Conservation (phyloP, 2,888 invertebrate genomes). For the Argyra leucocephala region DNA sequence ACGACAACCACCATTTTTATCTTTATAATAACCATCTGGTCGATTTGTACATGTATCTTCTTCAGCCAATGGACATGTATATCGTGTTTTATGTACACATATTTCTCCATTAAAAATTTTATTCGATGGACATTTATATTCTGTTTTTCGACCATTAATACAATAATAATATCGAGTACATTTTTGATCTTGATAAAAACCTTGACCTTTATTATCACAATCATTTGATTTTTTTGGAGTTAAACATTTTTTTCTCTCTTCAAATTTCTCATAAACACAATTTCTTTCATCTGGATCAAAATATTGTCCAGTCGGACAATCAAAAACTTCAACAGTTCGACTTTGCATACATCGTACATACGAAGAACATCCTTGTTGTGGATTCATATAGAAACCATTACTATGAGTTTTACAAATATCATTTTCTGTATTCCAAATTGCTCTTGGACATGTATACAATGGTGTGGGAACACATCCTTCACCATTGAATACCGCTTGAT, state of each 20-base stretch:
- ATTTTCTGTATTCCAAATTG: slow-evolving; percentile 19
- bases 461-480: slow-evolving; percentile 33
- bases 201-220: slow-evolving; percentile 29
- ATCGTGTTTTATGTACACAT: slow-evolving; percentile 46
- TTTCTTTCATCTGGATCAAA: slow-evolving; percentile 32
- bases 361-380: slow-evolving; percentile 33
- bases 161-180: slow-evolving; percentile 52
- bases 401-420: slow-evolving; percentile 45
- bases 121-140: slow-evolving; percentile 44
- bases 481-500: slow-evolving; percentile 35
- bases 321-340: slow-evolving; percentile 28
- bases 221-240: slow-evolving; percentile 27
- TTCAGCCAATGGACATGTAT: slow-evolving; percentile 45
- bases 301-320: slow-evolving; percentile 32
- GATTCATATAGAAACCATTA: slow-evolving; percentile 45
- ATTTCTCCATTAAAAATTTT: slow-evolving; percentile 51
- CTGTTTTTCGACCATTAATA: slow-evolving; percentile 47
- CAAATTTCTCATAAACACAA: slow-evolving; percentile 29
- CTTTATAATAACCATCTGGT: slow-evolving; percentile 49
- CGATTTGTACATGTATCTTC: slow-evolving; percentile 47
- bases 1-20: slow-evolving; percentile 46
- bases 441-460: slow-evolving; percentile 28
- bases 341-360: slow-evolving; percentile 36
- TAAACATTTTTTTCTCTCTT: slow-evolving; percentile 26
- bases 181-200: slow-evolving; percentile 45